Conservation (phyloP, 2,113 vertebrate genomes). For the Scomber japonicus region DNA sequence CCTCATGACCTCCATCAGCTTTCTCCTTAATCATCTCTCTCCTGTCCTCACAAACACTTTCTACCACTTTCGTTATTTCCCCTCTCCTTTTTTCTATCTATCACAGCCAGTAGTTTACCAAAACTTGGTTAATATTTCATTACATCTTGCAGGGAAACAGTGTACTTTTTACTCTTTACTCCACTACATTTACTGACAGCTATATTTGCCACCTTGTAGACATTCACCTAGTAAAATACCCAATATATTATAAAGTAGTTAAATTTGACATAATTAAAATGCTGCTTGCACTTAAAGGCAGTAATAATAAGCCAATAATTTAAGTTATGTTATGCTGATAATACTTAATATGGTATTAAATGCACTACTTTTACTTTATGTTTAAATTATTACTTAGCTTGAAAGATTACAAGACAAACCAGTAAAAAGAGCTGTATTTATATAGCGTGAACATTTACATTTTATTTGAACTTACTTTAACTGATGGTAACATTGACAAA, state of each 20-base stretch:
- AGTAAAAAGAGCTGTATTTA: too few relatives aligned
- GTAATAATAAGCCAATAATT: neutral
- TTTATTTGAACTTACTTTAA: neutral
- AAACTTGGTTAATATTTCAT: slow-evolving; percentile 8
- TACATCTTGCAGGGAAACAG: too few relatives aligned
- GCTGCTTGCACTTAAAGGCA: neutral
- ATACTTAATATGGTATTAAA: too few relatives aligned
- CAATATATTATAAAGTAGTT: neutral
- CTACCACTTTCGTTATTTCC: slow-evolving; percentile 35
- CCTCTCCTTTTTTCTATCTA: slow-evolving; percentile 12
- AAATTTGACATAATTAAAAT: neutral
- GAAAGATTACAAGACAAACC: too few relatives aligned
- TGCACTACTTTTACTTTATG: too few relatives aligned
- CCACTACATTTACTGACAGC: neutral
- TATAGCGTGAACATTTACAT: neutral
- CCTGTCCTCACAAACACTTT: slow-evolving; percentile 44
- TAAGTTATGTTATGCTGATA: neutral
- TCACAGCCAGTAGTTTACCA: slow-evolving; percentile 22
- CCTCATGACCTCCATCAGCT: slow-evolving; percentile 63
- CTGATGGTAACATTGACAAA: too few relatives aligned
- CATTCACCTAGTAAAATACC: neutral
- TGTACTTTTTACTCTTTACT: too few relatives aligned
- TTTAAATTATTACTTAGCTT: too few relatives aligned
- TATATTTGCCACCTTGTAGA: neutral
- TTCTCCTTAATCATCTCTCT: slow-evolving; percentile 59